A percentile compares a stretch with the other conserved stretches of the same genome.
Conservation (phyloP, 2,797 vertebrate genomes). For the Typhlichthys subterraneus region DNA sequence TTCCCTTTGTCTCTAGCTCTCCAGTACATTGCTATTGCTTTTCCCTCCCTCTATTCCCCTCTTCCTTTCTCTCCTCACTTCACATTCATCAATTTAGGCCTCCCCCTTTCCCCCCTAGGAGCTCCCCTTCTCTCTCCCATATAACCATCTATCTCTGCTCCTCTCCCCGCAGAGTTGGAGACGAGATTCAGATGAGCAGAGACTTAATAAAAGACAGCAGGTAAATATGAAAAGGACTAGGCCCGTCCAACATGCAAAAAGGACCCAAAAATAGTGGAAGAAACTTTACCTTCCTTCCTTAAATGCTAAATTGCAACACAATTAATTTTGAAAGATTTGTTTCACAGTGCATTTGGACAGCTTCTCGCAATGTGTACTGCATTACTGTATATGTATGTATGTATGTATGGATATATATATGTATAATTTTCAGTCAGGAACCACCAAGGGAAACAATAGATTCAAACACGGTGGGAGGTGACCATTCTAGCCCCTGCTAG, state of each 20-base stretch:
- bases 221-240: conserved; percentile 48
- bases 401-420: no score
- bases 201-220: conserved; percentile 58
- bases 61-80: not conserved
- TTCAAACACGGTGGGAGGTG: no score
- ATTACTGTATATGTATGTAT: no score
- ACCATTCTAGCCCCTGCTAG: no score
- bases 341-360: not conserved
- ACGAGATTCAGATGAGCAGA: conserved; percentile 51
- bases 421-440: no score
- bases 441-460: no score
- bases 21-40: conserved; percentile 8
- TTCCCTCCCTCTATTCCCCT: conserved; percentile 2
- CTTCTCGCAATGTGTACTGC: not conserved
- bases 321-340: not conserved
- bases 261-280: conserved; percentile 44
- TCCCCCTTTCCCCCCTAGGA: no score
- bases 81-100: conserved; percentile 1
- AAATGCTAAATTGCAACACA: conserved; percentile 11
- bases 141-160: conserved; percentile 26
- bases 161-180: conserved; percentile 42
- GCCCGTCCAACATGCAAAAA: conserved; percentile 34
- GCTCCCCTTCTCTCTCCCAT: conserved; percentile 2
- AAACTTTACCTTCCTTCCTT: conserved; percentile 18
- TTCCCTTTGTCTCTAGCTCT: not conserved